These are phyloP conservation scores for Dusona sp. DNA, from an alignment of 2,888 invertebrate species.

Conservation along the genomic window DNA sequence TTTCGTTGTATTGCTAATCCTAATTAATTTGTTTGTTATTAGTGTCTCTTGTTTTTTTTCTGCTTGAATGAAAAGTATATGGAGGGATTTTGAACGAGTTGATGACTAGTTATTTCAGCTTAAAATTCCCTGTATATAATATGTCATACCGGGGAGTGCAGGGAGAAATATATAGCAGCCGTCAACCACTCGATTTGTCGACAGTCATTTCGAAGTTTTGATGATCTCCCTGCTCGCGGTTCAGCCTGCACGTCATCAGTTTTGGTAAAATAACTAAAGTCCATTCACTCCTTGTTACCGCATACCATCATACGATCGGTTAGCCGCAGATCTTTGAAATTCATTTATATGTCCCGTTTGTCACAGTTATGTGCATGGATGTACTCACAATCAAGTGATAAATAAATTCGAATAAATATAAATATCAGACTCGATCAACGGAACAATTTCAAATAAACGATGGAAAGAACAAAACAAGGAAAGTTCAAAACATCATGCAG, in stretches of 20 bases:
- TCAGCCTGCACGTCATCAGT: conserved; percentile 51
- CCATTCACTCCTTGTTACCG: conserved; percentile 57
- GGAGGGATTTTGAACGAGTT: background rate
- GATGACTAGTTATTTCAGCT: background rate
- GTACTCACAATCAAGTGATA: conserved; percentile 17
- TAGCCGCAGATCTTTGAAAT: conserved; percentile 62
- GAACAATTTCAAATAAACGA: background rate
- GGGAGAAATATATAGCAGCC: conserved; percentile 45
- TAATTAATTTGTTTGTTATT: background rate
- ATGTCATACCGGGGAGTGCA: conserved; percentile 1
- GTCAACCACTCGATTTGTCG: conserved; percentile 67
- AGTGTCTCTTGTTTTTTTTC: background rate
- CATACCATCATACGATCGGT: conserved; percentile 57
- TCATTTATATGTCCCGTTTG: conserved; percentile 52
- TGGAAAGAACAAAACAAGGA: background rate
- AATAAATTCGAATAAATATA: conserved; percentile 21
- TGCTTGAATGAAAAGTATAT: background rate
- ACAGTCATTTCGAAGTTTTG: conserved; percentile 70
- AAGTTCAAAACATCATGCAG: background rate
- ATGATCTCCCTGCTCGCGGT: conserved; percentile 67
- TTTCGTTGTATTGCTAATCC: background rate
- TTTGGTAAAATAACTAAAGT: conserved; percentile 66
- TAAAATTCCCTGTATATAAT: conserved; percentile 39
- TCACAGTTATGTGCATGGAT: conserved; percentile 28
- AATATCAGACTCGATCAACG: background rate